phyloP scores from a whole-genome alignment of 2,888 invertebrate genomes.

The Pandemis corylana region DNA sequence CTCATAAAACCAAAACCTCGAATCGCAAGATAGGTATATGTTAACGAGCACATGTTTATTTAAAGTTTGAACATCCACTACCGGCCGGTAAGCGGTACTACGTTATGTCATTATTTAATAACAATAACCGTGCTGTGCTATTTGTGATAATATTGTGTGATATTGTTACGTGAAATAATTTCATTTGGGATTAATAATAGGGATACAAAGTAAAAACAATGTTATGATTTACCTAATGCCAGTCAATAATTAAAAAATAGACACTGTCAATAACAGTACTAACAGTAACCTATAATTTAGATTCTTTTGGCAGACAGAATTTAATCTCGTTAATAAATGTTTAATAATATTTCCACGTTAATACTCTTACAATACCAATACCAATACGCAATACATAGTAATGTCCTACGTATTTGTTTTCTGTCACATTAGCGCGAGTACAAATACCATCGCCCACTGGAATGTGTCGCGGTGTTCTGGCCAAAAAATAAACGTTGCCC shows the following conservation, averaged over 20 bases:
- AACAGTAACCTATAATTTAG: background rate
- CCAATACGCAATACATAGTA: too few species aligned
- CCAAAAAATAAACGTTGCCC: slow-evolving; percentile 2
- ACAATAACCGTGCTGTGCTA: background rate
- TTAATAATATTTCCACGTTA: too few species aligned
- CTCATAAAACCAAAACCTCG: slow-evolving; percentile 18
- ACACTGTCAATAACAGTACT: too few species aligned
- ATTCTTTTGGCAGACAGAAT: too few species aligned
- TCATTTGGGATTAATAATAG: too few species aligned
- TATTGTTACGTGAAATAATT: too few species aligned
- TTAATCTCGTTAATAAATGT: too few species aligned
- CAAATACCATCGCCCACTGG: slow-evolving; percentile 2
- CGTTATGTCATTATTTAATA: background rate
- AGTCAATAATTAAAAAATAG: too few species aligned
- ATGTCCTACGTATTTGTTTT: background rate
- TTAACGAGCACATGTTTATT: slow-evolving; percentile 22
- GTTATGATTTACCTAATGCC: too few species aligned
- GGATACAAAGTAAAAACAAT: too few species aligned
- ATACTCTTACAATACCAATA: too few species aligned
- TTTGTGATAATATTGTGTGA: too few species aligned
- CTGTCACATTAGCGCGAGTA: slow-evolving; percentile 3
- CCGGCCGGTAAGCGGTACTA: background rate
- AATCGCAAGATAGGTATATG: slow-evolving; percentile 15
- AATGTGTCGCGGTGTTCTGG: background rate
- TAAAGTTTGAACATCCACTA: slow-evolving; percentile 16